Percentiles rank a stretch among this genome's conserved stretches.
Evolutionary conservation across 2,797 vertebrate genomes (phyloP).

Genomic region (Aeoliscus strigatus): DNA sequence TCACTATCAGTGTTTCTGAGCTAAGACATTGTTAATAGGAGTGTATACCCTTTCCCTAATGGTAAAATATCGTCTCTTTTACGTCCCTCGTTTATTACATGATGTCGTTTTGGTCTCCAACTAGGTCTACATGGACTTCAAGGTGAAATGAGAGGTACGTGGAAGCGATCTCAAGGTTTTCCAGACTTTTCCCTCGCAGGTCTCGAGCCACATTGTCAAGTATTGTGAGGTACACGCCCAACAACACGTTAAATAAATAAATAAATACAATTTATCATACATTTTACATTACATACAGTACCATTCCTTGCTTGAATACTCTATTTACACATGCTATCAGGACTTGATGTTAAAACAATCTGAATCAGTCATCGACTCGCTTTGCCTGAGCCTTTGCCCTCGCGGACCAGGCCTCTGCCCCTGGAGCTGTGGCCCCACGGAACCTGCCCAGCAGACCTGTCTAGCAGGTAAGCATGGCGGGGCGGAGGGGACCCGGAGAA

Average conservation of each 20-base stretch:
- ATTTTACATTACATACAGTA: conserved; percentile 80
- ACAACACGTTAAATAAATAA: conserved; percentile 74
- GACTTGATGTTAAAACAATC: conserved; percentile 26
- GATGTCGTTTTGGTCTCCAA: conserved; percentile 61
- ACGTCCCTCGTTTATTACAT: conserved; percentile 54
- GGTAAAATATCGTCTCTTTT: conserved; percentile 59
- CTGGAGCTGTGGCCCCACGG: conserved; percentile 75
- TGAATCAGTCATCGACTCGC: conserved; percentile 78
- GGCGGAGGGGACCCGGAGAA: conserved; percentile 88
- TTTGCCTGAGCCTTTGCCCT: conserved; percentile 81
- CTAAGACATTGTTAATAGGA: conserved; percentile 43
- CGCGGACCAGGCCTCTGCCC: conserved; percentile 70
- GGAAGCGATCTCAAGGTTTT: conserved; percentile 64
- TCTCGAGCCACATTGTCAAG: conserved; percentile 58
- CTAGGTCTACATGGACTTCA: conserved; percentile 47
- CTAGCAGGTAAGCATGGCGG: conserved; percentile 71
- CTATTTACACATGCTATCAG: conserved; percentile 75
- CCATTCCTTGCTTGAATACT: conserved; percentile 77
- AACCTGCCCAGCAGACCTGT: conserved; percentile 55
- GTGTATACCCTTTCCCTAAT: conserved; percentile 40
- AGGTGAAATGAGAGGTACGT: conserved; percentile 64
- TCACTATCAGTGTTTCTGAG: conserved; percentile 36
- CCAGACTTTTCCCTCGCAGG: conserved; percentile 34
- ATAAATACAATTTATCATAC: conserved; percentile 78
- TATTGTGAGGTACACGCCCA: conserved; percentile 58